Conservation (phyloP, 2,888 invertebrate genomes). For the Alcis repandata region DNA sequence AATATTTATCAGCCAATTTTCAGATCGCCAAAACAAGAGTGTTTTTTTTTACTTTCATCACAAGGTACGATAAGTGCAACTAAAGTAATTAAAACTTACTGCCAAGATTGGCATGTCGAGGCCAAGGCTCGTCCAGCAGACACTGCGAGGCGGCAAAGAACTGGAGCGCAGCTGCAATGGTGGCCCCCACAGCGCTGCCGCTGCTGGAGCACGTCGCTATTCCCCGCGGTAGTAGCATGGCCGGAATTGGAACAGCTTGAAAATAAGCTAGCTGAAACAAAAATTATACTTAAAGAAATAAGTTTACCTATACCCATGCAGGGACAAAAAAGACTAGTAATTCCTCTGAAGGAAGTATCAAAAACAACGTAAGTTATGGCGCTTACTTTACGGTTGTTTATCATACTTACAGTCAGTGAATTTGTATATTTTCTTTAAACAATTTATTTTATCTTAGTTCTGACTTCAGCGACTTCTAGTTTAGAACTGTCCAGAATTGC, state of each 20-base stretch:
- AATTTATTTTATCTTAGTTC: no score
- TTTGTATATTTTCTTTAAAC: background rate
- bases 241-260: constrained; percentile 4
- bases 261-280: background rate
- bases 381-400: no score
- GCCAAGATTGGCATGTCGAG: constrained; percentile 53
- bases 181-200: constrained; percentile 52
- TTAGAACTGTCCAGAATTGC: background rate
- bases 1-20: background rate
- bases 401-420: no score
- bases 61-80: no score
- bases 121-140: constrained; percentile 68
- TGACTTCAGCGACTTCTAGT: background rate
- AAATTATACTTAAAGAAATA: background rate
- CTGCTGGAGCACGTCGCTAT: constrained; percentile 38
- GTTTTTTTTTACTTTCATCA: no score
- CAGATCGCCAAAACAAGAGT: no score
- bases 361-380: no score
- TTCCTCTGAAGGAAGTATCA: no score
- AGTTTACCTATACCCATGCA: no score
- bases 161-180: constrained; percentile 68
- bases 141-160: constrained; percentile 76
- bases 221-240: constrained; percentile 31
- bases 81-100: constrained; percentile 52
- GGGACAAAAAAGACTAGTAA: no score